Base-by-base conservation (phyloP, 2,888 invertebrate species). In the Brenthis daphne region DNA sequence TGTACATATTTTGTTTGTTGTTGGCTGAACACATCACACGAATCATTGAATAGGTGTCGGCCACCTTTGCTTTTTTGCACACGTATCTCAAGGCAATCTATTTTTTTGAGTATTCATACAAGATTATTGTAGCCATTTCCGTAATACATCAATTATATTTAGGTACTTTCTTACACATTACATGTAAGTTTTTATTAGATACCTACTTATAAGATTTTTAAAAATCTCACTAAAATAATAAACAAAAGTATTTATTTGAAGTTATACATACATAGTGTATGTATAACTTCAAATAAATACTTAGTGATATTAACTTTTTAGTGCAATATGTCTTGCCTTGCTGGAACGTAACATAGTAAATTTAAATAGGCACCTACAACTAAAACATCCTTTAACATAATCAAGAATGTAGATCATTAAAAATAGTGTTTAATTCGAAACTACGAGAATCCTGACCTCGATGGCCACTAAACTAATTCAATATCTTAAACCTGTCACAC, bases 1-100 rank as follows among this genome's bases (percentile, higher is more conserved):
- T 90, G 90, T 90, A 84, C 84, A 85, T 78, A 83, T 85, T 76
- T 78, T 88, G 86, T 89, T 91, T 90, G 90, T 89, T 88, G 87
- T 86, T 81, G 81, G 82, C 79, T 82, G 87, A 86, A 87, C 85
- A 84, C 82, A 89, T 91, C 85, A 86, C 79, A 85, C 88, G 87
- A 85, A 77, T 84, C 85, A 85, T 84, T 89, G 86, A 87, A 89
- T 88, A 82, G 81, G 77, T 82, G 87, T 83, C 91, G 90, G 87
- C 79, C 83, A 84, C 87, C 85, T 90, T 89, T 89, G 78, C 81
- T 75, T 80, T 83, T 86, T 88, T 73, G 66, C 64, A 51, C 64
- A 53, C n/a, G 54, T 57, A 63, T 66, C 58, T 69, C 69, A 71
- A 64, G 69, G 69, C 55, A 69, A 66, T 66, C 58, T 64, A 54